Evolutionary conservation across 2,888 invertebrate species (phyloP), one percentile per base, ranked within the genome.

Genomic region (Tenthredo notha): DNA sequence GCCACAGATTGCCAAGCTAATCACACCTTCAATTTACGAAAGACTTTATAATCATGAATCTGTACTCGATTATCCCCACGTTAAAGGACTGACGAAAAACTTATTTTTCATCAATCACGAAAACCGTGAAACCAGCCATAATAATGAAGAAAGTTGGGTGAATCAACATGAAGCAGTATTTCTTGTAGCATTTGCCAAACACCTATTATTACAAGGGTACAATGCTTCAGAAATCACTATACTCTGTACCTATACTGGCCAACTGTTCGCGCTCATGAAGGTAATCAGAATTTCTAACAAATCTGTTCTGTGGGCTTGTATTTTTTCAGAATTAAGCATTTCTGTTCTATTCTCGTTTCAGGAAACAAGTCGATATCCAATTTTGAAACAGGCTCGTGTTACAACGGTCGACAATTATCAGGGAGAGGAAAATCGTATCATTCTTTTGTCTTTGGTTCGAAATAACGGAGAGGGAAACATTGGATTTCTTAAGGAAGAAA

Each of bases 371-470:
- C 83, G 70, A 70, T 70, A 83, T 3, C 4, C 43, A 47, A 65
- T 33, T 29, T 33, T 83, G 6, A 47, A 40, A 67, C 33, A 50
- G 33, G 94, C 97, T 7, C 94, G 95, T 86, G 95, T 97, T 29
- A 95, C 95, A 0, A 95, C 96, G 0, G 96, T 97, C 1, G 97
- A 98, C 91, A 97, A 97, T 91, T 98, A 95, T 90, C 98, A 98
- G 94, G 97, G 98, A 0, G 96, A 97, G 90, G 97, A 97, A 94
- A 96, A 95, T 90, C 96, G 96, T 91, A 97, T 98, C 89, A 96
- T 98, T 83, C 94, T 98, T 87, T 93, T 98, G 86, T 97, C 97
- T 0, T 92, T 98, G 18, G 98, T 98, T 0, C 95, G 98, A 90
- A 97, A 96, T 90, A 97, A 97, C 93, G 91, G 93, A 70, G 94